A percentile compares a stretch with the other conserved stretches of the same genome.
These are phyloP conservation scores for Miniopterus natalensis DNA, from an alignment of 2,113 vertebrate species.

Conservation along the genomic window DNA sequence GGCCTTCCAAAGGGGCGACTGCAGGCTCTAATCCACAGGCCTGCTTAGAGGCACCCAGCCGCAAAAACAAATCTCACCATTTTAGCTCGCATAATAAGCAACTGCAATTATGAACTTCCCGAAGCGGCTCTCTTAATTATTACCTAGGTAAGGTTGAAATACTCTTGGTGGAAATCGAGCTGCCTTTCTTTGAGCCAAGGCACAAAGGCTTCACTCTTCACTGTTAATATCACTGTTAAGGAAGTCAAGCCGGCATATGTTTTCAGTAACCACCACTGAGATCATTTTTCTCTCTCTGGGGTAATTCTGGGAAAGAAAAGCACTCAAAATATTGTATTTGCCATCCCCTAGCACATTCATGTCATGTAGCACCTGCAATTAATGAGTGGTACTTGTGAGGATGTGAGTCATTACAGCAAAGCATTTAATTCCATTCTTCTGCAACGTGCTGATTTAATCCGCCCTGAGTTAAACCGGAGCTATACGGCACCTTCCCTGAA, in stretches of 20 bases:
- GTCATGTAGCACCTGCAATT: slow-evolving; percentile 81
- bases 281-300: slow-evolving; percentile 76
- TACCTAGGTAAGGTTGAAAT: slow-evolving; percentile 64
- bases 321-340: slow-evolving; percentile 81
- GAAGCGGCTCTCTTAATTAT: slow-evolving; percentile 60
- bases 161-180: slow-evolving; percentile 51
- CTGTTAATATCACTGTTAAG: slow-evolving; percentile 72
- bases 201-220: slow-evolving; percentile 64
- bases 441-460: slow-evolving; percentile 71
- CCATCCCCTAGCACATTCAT: slow-evolving; percentile 68
- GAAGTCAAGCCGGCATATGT: slow-evolving; percentile 74
- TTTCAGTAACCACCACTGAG: slow-evolving; percentile 78
- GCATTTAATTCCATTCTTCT: slow-evolving; percentile 82
- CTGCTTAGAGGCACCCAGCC: neutral
- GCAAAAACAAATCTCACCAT: slow-evolving; percentile 36
- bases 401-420: slow-evolving; percentile 80
- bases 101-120: slow-evolving; percentile 36
- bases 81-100: slow-evolving; percentile 62
- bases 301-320: slow-evolving; percentile 75
- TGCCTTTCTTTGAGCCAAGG: slow-evolving; percentile 63
- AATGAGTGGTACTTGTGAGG: slow-evolving; percentile 80
- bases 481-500: slow-evolving; percentile 67
- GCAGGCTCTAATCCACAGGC: neutral
- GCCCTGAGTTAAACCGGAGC: slow-evolving; percentile 58
- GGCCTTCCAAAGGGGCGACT: neutral